Conservation (phyloP, 2,888 invertebrate genomes). For the Andrena trimmerana region DNA sequence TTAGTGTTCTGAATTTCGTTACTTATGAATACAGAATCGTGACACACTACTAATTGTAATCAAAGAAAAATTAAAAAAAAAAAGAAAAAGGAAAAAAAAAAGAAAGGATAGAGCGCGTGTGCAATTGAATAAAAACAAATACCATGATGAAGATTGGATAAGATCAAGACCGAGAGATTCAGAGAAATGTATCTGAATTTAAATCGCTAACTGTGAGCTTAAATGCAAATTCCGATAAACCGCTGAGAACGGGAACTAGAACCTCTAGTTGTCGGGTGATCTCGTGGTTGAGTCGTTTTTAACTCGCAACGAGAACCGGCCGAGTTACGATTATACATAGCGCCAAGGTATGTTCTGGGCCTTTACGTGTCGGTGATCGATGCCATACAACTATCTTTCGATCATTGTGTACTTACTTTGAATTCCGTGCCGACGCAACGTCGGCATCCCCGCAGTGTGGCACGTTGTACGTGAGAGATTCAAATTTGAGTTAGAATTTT, state of each 20-base stretch:
- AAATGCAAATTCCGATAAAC: conserved; percentile 58
- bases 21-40: neutral
- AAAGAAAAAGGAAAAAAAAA: neutral
- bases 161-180: conserved; percentile 36
- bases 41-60: neutral
- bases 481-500: neutral
- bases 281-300: conserved; percentile 56
- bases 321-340: conserved; percentile 51
- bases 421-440: conserved; percentile 30
- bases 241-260: conserved; percentile 58
- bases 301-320: conserved; percentile 46
- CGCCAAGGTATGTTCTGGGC: conserved; percentile 65
- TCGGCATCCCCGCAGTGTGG: conserved; percentile 24
- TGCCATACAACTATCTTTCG: conserved; percentile 69
- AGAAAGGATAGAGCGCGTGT: conserved; percentile 10
- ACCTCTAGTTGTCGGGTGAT: conserved; percentile 49
- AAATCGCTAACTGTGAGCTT: conserved; percentile 67
- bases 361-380: conserved; percentile 78
- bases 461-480: conserved; percentile 37
- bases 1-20: conserved; percentile 10
- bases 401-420: conserved; percentile 62
- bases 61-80: neutral
- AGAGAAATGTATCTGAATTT: conserved; percentile 49
- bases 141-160: conserved; percentile 46
- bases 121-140: conserved; percentile 51